Percentiles rank a stretch among this genome's conserved stretches.
phyloP scores from a whole-genome alignment of 2,113 vertebrate species.

The Notothenia rossii region DNA sequence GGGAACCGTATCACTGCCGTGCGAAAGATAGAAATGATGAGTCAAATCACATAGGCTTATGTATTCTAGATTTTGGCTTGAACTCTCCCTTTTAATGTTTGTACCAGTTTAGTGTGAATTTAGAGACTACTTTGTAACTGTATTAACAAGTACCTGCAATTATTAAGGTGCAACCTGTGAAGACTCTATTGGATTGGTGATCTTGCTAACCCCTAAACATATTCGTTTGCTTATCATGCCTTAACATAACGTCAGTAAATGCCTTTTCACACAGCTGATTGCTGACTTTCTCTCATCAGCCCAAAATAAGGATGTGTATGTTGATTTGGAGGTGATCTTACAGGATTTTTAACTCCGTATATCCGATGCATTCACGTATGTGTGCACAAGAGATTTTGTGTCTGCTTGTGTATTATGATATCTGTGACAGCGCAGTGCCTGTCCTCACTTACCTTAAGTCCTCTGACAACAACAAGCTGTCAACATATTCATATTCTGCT shows the following conservation, averaged over 20 bases:
- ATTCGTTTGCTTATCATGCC: neutral
- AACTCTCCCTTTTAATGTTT: neutral
- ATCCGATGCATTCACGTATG: neutral
- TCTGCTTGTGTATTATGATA: conserved; percentile 27
- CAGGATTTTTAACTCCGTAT: neutral
- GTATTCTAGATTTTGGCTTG: too few relatives aligned
- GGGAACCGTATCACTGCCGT: too few relatives aligned
- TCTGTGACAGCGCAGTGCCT: conserved; percentile 36
- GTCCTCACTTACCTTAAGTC: conserved; percentile 47
- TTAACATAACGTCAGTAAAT: conserved; percentile 8
- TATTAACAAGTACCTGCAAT: too few relatives aligned
- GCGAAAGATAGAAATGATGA: too few relatives aligned
- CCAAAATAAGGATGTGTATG: neutral
- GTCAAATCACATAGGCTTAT: too few relatives aligned
- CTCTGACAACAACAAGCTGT: conserved; percentile 60
- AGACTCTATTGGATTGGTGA: too few relatives aligned
- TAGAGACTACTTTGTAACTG: neutral
- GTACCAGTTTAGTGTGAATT: neutral
- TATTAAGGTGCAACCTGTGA: too few relatives aligned
- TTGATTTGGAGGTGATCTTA: neutral
- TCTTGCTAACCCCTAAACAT: neutral
- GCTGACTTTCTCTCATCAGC: conserved; percentile 1
- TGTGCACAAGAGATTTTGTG: conserved; percentile 23
- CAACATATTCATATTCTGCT: conserved; percentile 69
- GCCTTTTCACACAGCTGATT: conserved; percentile 13